These are phyloP conservation scores for Eublepharis macularius DNA, from an alignment of 2,113 vertebrate species.

Conservation along the genomic window DNA sequence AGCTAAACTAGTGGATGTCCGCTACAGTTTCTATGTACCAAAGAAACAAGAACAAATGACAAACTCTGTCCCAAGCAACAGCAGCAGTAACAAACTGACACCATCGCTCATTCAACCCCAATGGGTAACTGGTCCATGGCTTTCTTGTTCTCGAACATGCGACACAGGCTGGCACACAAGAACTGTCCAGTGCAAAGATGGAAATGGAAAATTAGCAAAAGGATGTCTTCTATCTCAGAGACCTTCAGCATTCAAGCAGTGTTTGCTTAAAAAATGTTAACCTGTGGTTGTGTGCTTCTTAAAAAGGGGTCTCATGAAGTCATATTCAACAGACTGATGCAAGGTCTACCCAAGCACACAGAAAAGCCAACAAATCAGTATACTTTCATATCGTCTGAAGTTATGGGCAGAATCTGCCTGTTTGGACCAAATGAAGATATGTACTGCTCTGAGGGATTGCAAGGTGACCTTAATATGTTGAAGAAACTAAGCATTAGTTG, in stretches of 20 bases:
- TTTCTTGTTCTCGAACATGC: constrained; percentile 93
- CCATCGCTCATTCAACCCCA: constrained; percentile 71
- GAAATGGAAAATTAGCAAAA: constrained; percentile 86
- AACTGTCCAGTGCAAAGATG: constrained; percentile 94
- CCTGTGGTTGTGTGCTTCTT: constrained; percentile 52
- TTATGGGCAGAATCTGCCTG: constrained; percentile 78
- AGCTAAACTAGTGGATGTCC: constrained; percentile 87
- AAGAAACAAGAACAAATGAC: constrained; percentile 70
- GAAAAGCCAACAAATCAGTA: constrained; percentile 53
- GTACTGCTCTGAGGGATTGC: constrained; percentile 64
- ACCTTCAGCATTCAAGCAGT: constrained; percentile 94
- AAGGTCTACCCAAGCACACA: constrained; percentile 54
- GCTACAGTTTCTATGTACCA: constrained; percentile 94
- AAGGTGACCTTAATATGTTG: constrained; percentile 58
- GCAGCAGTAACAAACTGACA: constrained; percentile 57
- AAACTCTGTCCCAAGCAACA: constrained; percentile 58
- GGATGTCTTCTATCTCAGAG: constrained; percentile 84
- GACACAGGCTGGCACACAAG: constrained; percentile 97
- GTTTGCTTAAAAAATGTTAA: constrained; percentile 92
- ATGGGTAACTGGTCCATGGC: constrained; percentile 93
- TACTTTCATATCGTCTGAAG: constrained; percentile 56
- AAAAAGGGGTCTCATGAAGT: constrained; percentile 37
- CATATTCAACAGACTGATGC: constrained; percentile 31
- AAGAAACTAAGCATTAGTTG: constrained; percentile 55
- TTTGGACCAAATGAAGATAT: constrained; percentile 72